Evolutionary conservation across 2,797 vertebrate genomes (phyloP).

Genomic region (Buceros bicornis): DNA sequence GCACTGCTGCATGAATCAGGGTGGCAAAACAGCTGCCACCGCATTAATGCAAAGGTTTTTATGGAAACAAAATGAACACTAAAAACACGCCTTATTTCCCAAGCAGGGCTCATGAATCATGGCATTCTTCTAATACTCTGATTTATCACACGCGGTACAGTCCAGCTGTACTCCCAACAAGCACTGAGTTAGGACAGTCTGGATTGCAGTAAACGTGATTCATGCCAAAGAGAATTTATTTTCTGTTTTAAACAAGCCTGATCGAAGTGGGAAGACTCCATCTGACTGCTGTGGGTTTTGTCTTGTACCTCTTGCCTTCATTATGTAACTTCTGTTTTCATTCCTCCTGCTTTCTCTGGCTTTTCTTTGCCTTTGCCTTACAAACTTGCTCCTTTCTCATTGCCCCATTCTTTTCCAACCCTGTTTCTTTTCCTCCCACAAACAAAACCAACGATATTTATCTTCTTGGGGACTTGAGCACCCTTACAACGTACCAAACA

Average conservation of each 20-base stretch:
- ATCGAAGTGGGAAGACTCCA: not conserved
- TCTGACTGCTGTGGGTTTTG: not conserved
- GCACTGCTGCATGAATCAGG: not conserved
- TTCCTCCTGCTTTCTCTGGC: not conserved
- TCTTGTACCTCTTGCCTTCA: not conserved
- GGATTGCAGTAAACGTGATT: not conserved
- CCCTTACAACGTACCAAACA: not conserved
- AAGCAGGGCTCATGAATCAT: not conserved
- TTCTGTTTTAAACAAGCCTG: not conserved
- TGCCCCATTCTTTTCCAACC: not conserved
- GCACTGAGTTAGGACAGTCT: not conserved
- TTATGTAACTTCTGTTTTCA: not conserved
- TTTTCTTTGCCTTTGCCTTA: not conserved
- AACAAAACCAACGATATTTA: not conserved
- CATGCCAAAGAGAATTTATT: not conserved
- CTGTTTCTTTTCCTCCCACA: not conserved
- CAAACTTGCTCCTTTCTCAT: not conserved
- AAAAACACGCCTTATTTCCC: not conserved
- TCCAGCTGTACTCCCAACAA: not conserved
- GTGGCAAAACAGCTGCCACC: not conserved
- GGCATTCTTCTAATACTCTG: not conserved
- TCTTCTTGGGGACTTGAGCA: not conserved
- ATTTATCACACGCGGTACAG: not conserved
- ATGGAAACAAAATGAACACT: not conserved
- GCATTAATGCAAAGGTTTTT: conserved; percentile 9